Percentiles rank a stretch among this genome's conserved stretches.
Evolutionary conservation across 2,888 invertebrate genomes (phyloP).

Genomic region (Lamellibrachia satsuma): DNA sequence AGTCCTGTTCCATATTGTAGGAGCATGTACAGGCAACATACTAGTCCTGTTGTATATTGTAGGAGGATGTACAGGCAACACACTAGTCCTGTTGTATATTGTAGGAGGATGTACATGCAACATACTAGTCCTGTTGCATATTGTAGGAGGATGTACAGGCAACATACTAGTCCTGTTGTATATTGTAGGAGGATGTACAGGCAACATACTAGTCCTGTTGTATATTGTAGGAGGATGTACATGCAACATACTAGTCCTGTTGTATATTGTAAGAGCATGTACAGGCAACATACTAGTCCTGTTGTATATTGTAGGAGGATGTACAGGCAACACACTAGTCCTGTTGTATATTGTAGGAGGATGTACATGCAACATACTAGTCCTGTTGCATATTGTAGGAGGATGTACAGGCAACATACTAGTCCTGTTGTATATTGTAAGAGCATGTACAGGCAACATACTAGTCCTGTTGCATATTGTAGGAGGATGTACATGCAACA

Average conservation of each 20-base stretch:
- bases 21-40: not conserved
- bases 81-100: not conserved
- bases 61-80: not conserved
- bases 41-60: not conserved
- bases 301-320: not conserved
- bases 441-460: not conserved
- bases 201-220: not conserved
- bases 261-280: not conserved
- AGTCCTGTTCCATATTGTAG: not conserved
- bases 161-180: not conserved
- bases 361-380: not conserved
- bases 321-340: not conserved
- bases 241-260: not conserved
- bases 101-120: not conserved
- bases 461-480: not conserved
- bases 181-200: not conserved
- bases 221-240: not conserved
- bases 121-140: not conserved
- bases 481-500: not conserved
- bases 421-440: not conserved
- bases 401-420: not conserved
- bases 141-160: not conserved
- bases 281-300: not conserved
- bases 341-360: not conserved
- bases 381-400: not conserved